Percentiles rank a stretch among this genome's conserved stretches.
phyloP scores from a whole-genome alignment of 2,797 vertebrate genomes.

The Eutrigla gurnardus region DNA sequence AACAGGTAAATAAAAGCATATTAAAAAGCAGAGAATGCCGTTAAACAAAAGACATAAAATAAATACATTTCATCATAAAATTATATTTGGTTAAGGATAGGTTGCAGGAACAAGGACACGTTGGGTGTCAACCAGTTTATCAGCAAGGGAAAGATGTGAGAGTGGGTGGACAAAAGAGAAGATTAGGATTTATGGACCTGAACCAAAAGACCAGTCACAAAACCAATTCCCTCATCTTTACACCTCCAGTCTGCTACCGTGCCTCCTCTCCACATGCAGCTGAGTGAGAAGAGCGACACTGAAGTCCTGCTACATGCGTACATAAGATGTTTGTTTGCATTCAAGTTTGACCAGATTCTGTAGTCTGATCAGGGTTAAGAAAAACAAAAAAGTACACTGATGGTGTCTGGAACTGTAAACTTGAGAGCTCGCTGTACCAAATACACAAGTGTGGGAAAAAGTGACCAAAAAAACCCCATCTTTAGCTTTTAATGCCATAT shows the following conservation, averaged over 20 bases:
- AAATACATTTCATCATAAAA: background rate
- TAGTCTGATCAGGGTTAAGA: background rate
- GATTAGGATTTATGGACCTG: conserved; percentile 63
- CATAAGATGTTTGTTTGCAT: background rate
- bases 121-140: conserved; percentile 18
- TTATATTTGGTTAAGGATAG: background rate
- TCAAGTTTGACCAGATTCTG: background rate
- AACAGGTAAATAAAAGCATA: background rate
- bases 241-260: conserved; percentile 25
- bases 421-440: too few relatives aligned
- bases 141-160: conserved; percentile 14
- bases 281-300: background rate
- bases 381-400: background rate
- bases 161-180: conserved; percentile 56
- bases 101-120: conserved; percentile 9
- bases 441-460: background rate
- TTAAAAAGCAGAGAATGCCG: background rate
- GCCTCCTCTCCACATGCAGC: background rate
- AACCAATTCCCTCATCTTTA: conserved; percentile 22
- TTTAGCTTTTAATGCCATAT: background rate
- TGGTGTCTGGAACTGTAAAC: background rate
- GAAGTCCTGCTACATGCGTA: background rate
- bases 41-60: background rate
- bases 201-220: conserved; percentile 30
- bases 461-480: background rate